Conservation (phyloP, 2,888 invertebrate species). For the Entomobrya multifasciata region DNA sequence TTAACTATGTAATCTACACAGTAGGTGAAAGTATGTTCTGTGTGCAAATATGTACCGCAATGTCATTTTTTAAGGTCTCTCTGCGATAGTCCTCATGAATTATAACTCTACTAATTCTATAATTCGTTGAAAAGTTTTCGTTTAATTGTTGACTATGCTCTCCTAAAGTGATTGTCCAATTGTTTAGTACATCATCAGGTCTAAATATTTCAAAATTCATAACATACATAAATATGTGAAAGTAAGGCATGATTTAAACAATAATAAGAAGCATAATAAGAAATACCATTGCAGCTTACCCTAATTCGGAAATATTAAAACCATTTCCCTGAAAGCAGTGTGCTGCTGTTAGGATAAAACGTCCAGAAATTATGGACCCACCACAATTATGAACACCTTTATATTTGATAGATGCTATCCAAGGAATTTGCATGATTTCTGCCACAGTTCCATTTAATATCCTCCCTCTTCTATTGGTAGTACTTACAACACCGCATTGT, state of each 20-base stretch:
- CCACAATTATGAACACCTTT: slow-evolving; percentile 61
- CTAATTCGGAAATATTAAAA: not conserved
- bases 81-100: slow-evolving; percentile 40
- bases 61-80: slow-evolving; percentile 53
- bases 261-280: not conserved
- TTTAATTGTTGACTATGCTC: slow-evolving; percentile 9
- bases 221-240: not conserved
- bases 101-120: slow-evolving; percentile 53
- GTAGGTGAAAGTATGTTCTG: too few relatives aligned
- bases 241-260: too few relatives aligned
- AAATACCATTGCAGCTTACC: not conserved
- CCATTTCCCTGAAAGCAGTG: slow-evolving; percentile 51
- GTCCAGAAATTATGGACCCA: slow-evolving; percentile 30
- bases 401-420: slow-evolving; percentile 57
- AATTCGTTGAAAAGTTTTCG: not conserved
- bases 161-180: slow-evolving; percentile 43
- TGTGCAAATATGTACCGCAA: slow-evolving; percentile 34
- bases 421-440: slow-evolving; percentile 45
- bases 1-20: not conserved
- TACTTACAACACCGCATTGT: slow-evolving; percentile 5
- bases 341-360: slow-evolving; percentile 45
- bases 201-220: not conserved
- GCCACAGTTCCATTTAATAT: slow-evolving; percentile 43
- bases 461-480: slow-evolving; percentile 4
- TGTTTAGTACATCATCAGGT: not conserved